Conservation (phyloP, 2,113 vertebrate genomes). For the Halichoerus grypus region DNA sequence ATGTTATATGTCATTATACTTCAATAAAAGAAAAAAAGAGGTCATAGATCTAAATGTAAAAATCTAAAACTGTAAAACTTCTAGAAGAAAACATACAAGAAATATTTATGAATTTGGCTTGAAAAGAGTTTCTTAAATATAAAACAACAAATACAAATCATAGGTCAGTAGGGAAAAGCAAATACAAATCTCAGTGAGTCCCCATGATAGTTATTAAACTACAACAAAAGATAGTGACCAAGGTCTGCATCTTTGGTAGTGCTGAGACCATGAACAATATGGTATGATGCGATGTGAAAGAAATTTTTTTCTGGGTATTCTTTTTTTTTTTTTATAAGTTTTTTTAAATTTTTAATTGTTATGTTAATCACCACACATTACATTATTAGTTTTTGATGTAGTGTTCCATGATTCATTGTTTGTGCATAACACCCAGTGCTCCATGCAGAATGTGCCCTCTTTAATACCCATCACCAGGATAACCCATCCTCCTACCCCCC, state of each 20-base stretch:
- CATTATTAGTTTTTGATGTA: no score
- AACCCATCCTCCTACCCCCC: no score
- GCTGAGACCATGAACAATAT: rapidly evolving
- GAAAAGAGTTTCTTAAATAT: background rate
- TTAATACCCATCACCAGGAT: no score
- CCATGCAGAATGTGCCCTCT: no score
- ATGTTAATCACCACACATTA: no score
- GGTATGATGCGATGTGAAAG: background rate
- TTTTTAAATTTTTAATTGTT: no score
- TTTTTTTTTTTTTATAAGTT: background rate
- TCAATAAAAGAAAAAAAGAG: background rate
- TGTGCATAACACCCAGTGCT: no score
- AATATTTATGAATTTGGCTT: background rate
- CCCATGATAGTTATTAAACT: background rate
- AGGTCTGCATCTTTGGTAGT: background rate
- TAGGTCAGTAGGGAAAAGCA: background rate
- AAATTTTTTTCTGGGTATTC: background rate
- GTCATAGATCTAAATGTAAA: background rate
- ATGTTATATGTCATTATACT: background rate
- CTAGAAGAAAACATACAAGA: background rate
- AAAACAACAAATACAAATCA: background rate
- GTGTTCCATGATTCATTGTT: no score
- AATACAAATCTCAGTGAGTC: background rate
- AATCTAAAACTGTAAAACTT: background rate
- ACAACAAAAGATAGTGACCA: background rate